Conservation (phyloP, 1,140 invertebrate genomes). For the Cyphomyrmex costatus region DNA sequence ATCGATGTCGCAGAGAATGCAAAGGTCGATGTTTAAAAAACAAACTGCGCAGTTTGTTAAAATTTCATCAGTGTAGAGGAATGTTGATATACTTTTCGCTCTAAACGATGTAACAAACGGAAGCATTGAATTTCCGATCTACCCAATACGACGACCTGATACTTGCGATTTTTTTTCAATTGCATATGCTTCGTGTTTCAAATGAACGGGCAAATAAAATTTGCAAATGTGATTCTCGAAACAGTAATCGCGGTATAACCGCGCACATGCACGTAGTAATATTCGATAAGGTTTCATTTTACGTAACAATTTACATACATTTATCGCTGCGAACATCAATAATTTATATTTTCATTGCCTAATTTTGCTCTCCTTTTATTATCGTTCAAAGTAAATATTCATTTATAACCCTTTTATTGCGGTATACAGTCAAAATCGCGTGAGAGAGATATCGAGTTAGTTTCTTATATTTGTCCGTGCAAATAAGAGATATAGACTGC, state of each 20-base stretch:
- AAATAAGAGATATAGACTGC: conserved; percentile 38
- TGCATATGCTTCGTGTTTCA: conserved; percentile 11
- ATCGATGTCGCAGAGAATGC: neutral
- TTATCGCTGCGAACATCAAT: neutral
- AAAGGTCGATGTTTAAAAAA: conserved; percentile 13
- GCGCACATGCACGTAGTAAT: neutral
- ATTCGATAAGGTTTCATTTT: neutral
- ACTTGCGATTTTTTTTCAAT: neutral
- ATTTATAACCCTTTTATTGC: conserved; percentile 29
- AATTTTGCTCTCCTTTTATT: conserved; percentile 12
- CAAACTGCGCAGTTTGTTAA: conserved; percentile 26
- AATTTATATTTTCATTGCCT: neutral
- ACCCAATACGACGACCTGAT: conserved; percentile 19
- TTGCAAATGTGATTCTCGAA: neutral
- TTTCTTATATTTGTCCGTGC: conserved; percentile 16
- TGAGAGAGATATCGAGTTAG: conserved; percentile 11
- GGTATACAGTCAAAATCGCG: neutral
- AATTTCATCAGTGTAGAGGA: neutral
- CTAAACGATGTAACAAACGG: neutral
- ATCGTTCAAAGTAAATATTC: conserved; percentile 47
- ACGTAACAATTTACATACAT: conserved; percentile 17
- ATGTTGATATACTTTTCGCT: conserved; percentile 28
- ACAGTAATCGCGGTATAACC: conserved; percentile 31
- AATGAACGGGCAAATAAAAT: conserved; percentile 20
- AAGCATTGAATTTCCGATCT: conserved; percentile 28